Evolutionary conservation across 2,113 vertebrate genomes (phyloP).

Genomic region (Sterrhoptilus dennistouni): DNA sequence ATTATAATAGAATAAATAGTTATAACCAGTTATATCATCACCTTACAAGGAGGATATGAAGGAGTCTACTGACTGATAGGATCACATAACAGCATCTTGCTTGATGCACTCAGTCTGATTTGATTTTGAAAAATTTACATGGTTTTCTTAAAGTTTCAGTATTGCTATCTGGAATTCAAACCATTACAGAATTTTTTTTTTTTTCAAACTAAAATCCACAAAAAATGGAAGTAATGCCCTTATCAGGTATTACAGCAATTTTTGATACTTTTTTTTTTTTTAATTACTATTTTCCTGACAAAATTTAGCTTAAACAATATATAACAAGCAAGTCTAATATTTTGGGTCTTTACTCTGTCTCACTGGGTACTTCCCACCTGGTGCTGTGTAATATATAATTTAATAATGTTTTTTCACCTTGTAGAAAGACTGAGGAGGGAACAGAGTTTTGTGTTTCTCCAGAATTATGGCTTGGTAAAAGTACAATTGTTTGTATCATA

Average conservation of each 20-base stretch:
- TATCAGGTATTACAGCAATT: neutral
- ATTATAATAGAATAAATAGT: neutral
- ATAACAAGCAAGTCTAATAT: neutral
- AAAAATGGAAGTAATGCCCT: neutral
- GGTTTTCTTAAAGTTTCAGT: neutral
- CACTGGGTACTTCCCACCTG: neutral
- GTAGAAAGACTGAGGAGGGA: neutral
- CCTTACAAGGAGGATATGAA: neutral
- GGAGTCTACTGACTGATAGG: neutral
- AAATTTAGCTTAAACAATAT: neutral
- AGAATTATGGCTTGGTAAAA: neutral
- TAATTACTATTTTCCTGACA: neutral
- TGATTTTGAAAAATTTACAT: neutral
- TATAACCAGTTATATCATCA: neutral
- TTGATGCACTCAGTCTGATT: neutral
- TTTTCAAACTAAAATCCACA: neutral
- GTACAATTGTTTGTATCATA: neutral
- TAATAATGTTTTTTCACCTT: neutral
- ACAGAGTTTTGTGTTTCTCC: neutral
- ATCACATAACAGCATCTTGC: neutral
- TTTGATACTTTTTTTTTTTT: neutral
- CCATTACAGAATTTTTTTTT: neutral
- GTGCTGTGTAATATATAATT: neutral
- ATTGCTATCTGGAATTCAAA: neutral
- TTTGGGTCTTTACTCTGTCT: neutral